Conservation (phyloP, 1,140 invertebrate species). For the Littorina saxatilis region DNA sequence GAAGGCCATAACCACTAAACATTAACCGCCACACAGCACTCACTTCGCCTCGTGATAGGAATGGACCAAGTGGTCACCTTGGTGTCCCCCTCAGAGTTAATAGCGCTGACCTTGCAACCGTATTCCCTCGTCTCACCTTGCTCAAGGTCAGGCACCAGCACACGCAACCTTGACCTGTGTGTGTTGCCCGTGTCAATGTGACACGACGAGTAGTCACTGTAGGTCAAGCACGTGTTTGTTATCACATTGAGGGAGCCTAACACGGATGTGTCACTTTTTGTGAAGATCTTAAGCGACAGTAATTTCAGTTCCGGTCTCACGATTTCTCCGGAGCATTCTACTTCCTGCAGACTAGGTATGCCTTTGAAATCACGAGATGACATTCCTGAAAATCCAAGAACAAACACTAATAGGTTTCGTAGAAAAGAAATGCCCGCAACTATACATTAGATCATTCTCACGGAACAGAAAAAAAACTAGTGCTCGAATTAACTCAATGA, state of each 20-base stretch:
- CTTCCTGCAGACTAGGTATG: slow-evolving; percentile 36
- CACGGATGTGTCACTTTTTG: not conserved
- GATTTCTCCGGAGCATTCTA: slow-evolving; percentile 27
- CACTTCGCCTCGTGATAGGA: not conserved
- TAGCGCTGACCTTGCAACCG: not conserved
- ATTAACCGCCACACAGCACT: not conserved
- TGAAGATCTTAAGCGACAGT: not conserved
- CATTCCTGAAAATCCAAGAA: slow-evolving; percentile 7
- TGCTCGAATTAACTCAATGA: too few relatives aligned
- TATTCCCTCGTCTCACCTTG: slow-evolving; percentile 26
- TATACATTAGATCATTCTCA: too few relatives aligned
- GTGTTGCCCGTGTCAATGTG: not conserved
- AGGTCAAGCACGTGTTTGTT: slow-evolving; percentile 4
- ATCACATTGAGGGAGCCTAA: slow-evolving; percentile 5
- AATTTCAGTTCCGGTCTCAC: slow-evolving; percentile 1
- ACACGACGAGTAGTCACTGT: not conserved
- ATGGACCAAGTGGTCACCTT: not conserved
- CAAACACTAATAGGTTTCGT: not conserved
- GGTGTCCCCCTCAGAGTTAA: slow-evolving; percentile 1
- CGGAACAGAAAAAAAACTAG: too few relatives aligned
- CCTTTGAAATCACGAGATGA: slow-evolving; percentile 10
- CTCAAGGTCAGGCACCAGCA: slow-evolving; percentile 8
- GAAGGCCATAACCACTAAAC: not conserved
- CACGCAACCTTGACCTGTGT: not conserved
- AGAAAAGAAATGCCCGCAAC: not conserved